Base-by-base conservation (phyloP, 2,888 invertebrate species). In the Abrostola triplasia region DNA sequence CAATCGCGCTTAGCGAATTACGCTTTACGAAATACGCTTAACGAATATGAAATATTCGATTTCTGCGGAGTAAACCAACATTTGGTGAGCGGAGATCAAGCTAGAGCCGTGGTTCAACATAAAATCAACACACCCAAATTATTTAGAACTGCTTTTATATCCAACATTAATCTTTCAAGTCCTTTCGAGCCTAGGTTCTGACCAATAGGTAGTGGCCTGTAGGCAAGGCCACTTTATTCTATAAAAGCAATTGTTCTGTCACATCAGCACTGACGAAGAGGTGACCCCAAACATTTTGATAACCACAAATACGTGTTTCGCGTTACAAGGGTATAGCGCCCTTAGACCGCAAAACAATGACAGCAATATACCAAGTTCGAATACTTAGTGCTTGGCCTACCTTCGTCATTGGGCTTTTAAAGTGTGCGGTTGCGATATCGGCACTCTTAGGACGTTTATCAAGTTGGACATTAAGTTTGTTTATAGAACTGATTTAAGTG, bases 231-330 rank as follows among this genome's bases (percentile, higher is more conserved):
- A 68, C 70, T 73, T 64, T 64, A 79, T 76, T 76, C 53, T 60
- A 61, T 67, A 67, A 73, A 67, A 73, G 61, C 74, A 71, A 73
- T 78, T 68, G 67, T 81, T 73, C 75, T 76, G 80, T 80, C 67
- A 72, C 69, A 65, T 70, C 64, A 70, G 67, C 8, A 73, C 80
- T 79, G 79, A 77, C 78, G 67, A 79, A 82, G 83, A 84, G 81
- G 82, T 73, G 78, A 79, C 79, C 81, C 79, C 70, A 79, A 85
- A 83, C 84, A 83, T 84, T 88, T 84, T 85, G 82, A 86, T 85
- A 85, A 85, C 90, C 89, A 72, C 90, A 89, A 89, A 88, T 88
- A 88, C 85, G 87, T 89, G 85, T 87, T 87, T 82, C 83, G 79
- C 84, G 83, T 85, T 84, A 84, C 84, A 87, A 87, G 87, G 88